Evolutionary conservation across 2,113 vertebrate genomes (phyloP).

Genomic region (Puma concolor): DNA sequence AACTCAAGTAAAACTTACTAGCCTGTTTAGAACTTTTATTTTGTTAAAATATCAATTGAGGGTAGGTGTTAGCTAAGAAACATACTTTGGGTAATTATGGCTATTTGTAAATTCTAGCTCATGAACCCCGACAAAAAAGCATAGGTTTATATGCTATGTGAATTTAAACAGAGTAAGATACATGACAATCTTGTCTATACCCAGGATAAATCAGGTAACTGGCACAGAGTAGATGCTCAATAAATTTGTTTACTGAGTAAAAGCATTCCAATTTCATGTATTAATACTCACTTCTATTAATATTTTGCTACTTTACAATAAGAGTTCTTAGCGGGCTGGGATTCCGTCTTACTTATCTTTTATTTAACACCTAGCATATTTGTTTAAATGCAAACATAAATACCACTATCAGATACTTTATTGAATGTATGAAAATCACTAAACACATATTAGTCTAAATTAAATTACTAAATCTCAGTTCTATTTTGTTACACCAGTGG

Average conservation of each 20-base stretch:
- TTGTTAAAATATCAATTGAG: constrained; percentile 29
- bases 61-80: not conserved
- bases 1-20: not conserved
- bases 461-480: constrained; percentile 29
- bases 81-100: not conserved
- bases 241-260: constrained; percentile 30
- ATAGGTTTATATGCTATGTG: not conserved
- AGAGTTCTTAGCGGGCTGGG: not conserved
- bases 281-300: not conserved
- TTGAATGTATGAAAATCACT: constrained; percentile 33
- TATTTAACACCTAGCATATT: not conserved
- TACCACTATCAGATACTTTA: constrained; percentile 28
- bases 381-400: constrained; percentile 22
- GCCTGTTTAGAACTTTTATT: not conserved
- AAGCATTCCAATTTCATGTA: not conserved
- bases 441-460: constrained; percentile 36
- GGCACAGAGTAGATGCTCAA: not conserved
- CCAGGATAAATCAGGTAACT: not conserved
- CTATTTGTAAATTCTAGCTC: constrained; percentile 43
- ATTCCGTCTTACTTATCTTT: not conserved
- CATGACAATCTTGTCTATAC: not conserved
- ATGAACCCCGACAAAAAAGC: not conserved
- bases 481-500: not conserved
- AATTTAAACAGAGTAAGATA: not conserved
- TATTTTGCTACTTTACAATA: constrained; percentile 2